Conservation (phyloP, 2,888 invertebrate species). For the Melolontha melolontha region DNA sequence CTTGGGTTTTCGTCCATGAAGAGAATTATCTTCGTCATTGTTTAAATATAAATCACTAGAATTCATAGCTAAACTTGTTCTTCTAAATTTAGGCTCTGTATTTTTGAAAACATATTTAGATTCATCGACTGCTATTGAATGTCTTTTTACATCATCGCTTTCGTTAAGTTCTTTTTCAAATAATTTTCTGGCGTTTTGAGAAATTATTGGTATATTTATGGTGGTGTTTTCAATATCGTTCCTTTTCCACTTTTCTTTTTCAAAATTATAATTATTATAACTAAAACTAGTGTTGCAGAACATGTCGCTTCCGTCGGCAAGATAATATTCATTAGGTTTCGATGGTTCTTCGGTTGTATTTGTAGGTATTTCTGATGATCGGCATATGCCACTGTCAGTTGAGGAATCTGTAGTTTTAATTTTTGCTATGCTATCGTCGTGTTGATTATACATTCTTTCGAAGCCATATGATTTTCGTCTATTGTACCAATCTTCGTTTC, state of each 20-base stretch:
- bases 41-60: conserved; percentile 39
- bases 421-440: conserved; percentile 61
- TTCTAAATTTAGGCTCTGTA: conserved; percentile 50
- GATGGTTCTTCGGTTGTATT: conserved; percentile 53
- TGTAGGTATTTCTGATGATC: conserved; percentile 74
- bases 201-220: conserved; percentile 61
- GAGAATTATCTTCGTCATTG: conserved; percentile 29
- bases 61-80: conserved; percentile 58
- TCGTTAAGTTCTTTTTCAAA: conserved; percentile 48
- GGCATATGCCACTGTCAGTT: conserved; percentile 81
- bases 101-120: conserved; percentile 66
- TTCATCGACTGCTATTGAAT: conserved; percentile 72
- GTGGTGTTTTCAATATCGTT: conserved; percentile 59
- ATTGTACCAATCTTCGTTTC: conserved; percentile 77
- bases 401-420: conserved; percentile 73
- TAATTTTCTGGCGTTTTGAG: conserved; percentile 47
- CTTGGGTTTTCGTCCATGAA: conserved; percentile 31
- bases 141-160: conserved; percentile 64
- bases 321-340: conserved; percentile 59
- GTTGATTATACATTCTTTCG: conserved; percentile 67
- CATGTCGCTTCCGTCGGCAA: conserved; percentile 43
- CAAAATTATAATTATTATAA: conserved; percentile 20
- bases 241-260: conserved; percentile 35
- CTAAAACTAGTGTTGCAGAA: too few relatives aligned
- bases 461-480: conserved; percentile 84